Conservation (phyloP, 2,888 invertebrate genomes). For the Lepidocyrtinus sp. region DNA sequence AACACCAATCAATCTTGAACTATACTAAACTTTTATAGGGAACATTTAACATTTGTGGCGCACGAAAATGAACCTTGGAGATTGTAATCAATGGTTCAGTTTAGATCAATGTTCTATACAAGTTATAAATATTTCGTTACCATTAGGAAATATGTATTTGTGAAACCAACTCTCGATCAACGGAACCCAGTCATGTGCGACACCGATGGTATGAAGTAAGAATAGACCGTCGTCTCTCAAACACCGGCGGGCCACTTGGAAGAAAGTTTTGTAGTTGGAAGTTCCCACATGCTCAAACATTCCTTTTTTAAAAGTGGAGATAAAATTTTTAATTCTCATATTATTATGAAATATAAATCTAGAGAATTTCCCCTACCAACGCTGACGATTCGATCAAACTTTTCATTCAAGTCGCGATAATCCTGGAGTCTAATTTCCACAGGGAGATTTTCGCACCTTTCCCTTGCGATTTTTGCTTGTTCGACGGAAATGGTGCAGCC, state of each 20-base stretch:
- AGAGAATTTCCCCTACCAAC: too few species aligned
- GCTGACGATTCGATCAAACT: constrained; percentile 60
- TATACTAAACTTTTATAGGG: too few species aligned
- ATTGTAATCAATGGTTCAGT: background rate
- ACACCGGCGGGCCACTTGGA: constrained; percentile 44
- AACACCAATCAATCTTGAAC: too few species aligned
- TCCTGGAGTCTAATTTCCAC: constrained; percentile 47
- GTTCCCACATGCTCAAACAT: constrained; percentile 65
- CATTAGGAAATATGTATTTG: constrained; percentile 67
- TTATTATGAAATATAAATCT: too few species aligned
- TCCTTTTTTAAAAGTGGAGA: too few species aligned
- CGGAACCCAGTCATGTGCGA: constrained; percentile 31
- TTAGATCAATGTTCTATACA: background rate
- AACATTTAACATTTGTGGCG: too few species aligned
- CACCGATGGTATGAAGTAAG: constrained; percentile 58
- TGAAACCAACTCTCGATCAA: constrained; percentile 57
- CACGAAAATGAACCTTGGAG: background rate
- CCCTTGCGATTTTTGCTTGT: constrained; percentile 41
- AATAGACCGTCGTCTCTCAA: constrained; percentile 27
- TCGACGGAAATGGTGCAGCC: constrained; percentile 57
- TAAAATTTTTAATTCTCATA: too few species aligned
- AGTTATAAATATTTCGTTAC: background rate
- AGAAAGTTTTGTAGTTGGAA: constrained; percentile 61
- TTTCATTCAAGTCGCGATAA: constrained; percentile 49
- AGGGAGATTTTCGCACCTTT: constrained; percentile 33